Conservation (phyloP, 2,888 invertebrate genomes). For the Cataglyphis livida region DNA sequence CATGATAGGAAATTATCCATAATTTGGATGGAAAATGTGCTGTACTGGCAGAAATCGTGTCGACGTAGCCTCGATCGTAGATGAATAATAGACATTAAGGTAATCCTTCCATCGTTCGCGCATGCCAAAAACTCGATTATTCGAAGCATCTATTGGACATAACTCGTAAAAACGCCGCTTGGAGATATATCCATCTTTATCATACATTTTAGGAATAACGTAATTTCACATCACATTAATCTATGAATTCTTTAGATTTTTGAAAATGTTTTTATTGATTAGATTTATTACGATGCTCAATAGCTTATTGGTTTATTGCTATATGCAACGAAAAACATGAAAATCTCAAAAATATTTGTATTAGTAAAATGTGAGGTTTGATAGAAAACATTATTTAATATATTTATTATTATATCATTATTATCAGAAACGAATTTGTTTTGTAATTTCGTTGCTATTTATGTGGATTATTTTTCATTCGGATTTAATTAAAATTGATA, state of each 20-base stretch:
- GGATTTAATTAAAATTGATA: not conserved
- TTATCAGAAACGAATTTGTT: not conserved
- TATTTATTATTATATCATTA: not conserved
- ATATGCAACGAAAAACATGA: not conserved
- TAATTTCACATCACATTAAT: slow-evolving; percentile 3
- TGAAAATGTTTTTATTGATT: slow-evolving; percentile 15
- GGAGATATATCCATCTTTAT: slow-evolving; percentile 11
- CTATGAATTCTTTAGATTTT: slow-evolving; percentile 16
- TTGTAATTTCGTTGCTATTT: not conserved
- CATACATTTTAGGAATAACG: slow-evolving; percentile 46
- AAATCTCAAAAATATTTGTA: not conserved
- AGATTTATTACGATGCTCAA: slow-evolving; percentile 4
- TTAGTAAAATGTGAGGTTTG: not conserved
- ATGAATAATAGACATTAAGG: slow-evolving; percentile 63
- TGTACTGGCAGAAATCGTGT: slow-evolving; percentile 49
- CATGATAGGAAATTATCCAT: slow-evolving; percentile 13
- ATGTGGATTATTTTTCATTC: not conserved
- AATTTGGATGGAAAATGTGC: slow-evolving; percentile 49
- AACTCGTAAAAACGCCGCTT: slow-evolving; percentile 20
- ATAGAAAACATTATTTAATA: not conserved
- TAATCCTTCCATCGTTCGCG: slow-evolving; percentile 28
- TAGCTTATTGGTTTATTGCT: not conserved
- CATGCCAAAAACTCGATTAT: slow-evolving; percentile 53
- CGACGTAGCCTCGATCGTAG: slow-evolving; percentile 35
- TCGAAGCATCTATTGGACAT: slow-evolving; percentile 56